These are phyloP conservation scores for Melipona quadrifasciata DNA, from an alignment of 1,140 invertebrate genomes.

Conservation along the genomic window DNA sequence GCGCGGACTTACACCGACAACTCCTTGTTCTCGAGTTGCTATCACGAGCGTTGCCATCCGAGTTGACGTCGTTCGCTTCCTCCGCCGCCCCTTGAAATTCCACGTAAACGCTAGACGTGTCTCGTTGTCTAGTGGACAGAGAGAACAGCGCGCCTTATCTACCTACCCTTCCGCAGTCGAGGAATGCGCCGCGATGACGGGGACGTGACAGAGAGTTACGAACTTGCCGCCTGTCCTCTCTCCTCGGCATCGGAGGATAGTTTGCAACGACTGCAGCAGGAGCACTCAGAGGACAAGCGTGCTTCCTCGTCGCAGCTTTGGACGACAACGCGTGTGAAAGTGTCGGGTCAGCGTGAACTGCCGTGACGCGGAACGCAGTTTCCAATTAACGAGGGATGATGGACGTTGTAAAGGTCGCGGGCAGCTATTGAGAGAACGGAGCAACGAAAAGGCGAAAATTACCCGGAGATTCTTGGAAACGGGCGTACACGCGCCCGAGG, in stretches of 20 bases:
- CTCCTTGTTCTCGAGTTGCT: background rate
- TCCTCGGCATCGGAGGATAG: background rate
- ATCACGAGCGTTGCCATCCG: background rate
- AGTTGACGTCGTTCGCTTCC: background rate
- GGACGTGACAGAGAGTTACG: slow-evolving; percentile 14
- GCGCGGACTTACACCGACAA: no score
- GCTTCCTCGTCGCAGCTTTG: background rate
- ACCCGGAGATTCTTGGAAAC: background rate
- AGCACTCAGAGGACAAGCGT: background rate
- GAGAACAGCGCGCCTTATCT: background rate
- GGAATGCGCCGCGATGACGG: background rate
- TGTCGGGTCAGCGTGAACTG: slow-evolving; percentile 24
- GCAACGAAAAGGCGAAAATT: slow-evolving; percentile 8
- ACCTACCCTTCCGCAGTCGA: background rate
- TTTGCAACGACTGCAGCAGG: background rate
- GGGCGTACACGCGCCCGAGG: background rate
- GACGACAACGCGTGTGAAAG: background rate
- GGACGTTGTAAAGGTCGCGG: background rate
- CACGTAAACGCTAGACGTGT: background rate
- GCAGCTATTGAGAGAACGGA: background rate
- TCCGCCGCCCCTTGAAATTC: background rate
- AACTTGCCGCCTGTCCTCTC: background rate
- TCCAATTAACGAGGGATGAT: slow-evolving; percentile 27
- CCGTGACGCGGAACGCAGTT: background rate
- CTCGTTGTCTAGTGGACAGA: background rate